Base-by-base conservation (phyloP, 2,113 vertebrate species). In the Mastomys coucha region DNA sequence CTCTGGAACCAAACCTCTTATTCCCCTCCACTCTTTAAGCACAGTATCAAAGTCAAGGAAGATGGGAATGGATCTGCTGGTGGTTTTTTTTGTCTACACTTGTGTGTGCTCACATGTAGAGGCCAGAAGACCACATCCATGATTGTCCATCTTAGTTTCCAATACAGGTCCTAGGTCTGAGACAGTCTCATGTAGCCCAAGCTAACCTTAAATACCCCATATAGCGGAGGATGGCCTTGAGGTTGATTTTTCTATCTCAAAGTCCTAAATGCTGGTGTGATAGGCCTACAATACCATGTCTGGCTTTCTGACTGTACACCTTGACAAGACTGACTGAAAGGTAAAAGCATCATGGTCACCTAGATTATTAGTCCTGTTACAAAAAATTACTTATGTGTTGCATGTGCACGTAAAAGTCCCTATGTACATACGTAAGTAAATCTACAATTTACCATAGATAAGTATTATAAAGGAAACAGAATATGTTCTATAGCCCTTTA, bases 271-370 rank as follows among this genome's bases (percentile, higher is more conserved):
- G n/a, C 58, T 65, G n/a, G 6, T 26, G 65, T 42, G 28, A 85
- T 20, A 42, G n/a, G 42, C 36, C 19, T 82, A 12, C 2, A 60
- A 24, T 82, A n/a, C 20, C 53, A 58, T 60, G 17, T 53, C 80
- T n/a, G 53, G 36, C 20, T 58, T 82, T 82, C 80, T 84, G n/a
- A n/a, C 87, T 87, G 2, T 53, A 45, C n/a, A 93, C 49, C 82
- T 96, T 94, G 85, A 73, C 42, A 93, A 67, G 65, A 67, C 65
- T 67, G 28, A 67, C 4, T 67, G n/a, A 80, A 69, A 93, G 91
- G 36, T 93, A 81, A 89, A 42, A 20, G 45, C 19, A 8, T 65
- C 39, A n/a, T 82, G 56, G 24, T 67, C 49, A 60, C 51, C 36
- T 45, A 91, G 36, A 75, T 88, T 77, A 76, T 49, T 53, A 53